Percentiles rank a stretch among this genome's conserved stretches.
Conservation (phyloP, 2,113 vertebrate species). For the Gila orcuttii region DNA sequence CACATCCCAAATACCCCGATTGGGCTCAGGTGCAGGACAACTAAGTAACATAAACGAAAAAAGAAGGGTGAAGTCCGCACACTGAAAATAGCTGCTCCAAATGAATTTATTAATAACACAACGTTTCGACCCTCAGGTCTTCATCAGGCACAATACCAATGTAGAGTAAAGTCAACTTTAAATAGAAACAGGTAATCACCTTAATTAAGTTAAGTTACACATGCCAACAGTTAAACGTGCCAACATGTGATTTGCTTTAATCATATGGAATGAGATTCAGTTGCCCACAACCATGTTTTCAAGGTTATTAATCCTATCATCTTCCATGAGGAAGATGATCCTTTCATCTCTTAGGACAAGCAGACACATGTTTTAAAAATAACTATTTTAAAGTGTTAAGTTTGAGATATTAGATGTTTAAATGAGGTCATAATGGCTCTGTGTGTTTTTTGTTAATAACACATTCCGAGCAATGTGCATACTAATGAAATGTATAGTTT, state of each 20-base stretch:
- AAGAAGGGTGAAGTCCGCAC: no score
- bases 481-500: neutral
- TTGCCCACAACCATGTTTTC: conserved; percentile 11
- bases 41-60: no score
- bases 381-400: neutral
- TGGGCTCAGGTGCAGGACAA: no score
- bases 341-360: conserved; percentile 23
- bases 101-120: no score
- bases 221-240: neutral
- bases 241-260: neutral
- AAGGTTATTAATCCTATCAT: conserved; percentile 17
- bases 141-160: no score
- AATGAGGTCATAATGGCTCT: neutral
- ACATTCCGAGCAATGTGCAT: neutral
- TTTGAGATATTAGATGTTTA: no score
- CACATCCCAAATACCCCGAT: no score
- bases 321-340: conserved; percentile 13
- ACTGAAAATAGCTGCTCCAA: no score
- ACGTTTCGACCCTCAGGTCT: no score
- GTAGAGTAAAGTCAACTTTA: no score
- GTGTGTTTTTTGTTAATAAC: neutral
- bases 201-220: no score
- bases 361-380: neutral
- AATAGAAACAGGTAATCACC: no score
- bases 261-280: conserved; percentile 28